These are phyloP conservation scores for Crotalus adamanteus DNA, from an alignment of 2,797 vertebrate species.

Conservation along the genomic window DNA sequence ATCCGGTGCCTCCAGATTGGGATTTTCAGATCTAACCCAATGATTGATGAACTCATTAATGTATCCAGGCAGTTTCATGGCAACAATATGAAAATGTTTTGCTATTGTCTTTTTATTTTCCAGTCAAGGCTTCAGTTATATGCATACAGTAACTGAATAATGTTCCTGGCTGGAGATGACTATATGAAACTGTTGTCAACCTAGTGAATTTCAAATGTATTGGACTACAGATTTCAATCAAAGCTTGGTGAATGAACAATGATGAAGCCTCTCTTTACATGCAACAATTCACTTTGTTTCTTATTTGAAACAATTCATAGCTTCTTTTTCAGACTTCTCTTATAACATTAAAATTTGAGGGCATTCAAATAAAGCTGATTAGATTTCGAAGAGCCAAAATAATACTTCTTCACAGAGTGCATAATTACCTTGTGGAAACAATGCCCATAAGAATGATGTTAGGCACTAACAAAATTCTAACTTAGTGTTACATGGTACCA, in stretches of 20 bases:
- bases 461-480: neutral
- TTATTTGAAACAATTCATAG: neutral
- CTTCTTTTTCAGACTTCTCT: neutral
- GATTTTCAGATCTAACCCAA: neutral
- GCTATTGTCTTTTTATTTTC: neutral
- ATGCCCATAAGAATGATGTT: neutral
- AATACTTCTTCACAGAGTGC: neutral
- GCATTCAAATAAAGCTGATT: neutral
- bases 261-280: neutral
- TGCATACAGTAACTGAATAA: neutral
- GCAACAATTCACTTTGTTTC: neutral
- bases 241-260: neutral
- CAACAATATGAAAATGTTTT: neutral
- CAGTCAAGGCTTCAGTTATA: neutral
- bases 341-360: neutral
- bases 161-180: neutral
- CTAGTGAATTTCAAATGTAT: neutral
- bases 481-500: neutral
- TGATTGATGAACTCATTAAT: neutral
- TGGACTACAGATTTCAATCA: neutral
- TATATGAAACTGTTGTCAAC: neutral
- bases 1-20: neutral
- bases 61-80: neutral
- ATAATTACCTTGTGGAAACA: neutral
- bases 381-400: neutral